These are phyloP conservation scores for Molorchus minor DNA, from an alignment of 2,888 invertebrate genomes.

Conservation along the genomic window DNA sequence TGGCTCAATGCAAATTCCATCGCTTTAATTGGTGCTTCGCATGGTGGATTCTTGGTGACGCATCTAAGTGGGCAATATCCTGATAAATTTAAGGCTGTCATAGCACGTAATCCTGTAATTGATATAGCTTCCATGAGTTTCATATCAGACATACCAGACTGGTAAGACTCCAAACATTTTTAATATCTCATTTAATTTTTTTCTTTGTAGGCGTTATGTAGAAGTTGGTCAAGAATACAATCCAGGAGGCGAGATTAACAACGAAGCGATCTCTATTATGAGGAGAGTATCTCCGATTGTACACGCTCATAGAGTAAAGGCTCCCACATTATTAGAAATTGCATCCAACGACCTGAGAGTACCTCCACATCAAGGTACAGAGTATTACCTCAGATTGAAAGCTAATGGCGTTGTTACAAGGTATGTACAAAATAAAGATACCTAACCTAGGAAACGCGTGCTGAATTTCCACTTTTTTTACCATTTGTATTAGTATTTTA, in stretches of 20 bases:
- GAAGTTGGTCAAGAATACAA: constrained; percentile 71
- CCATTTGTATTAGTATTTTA: too few species aligned
- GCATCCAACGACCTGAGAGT: constrained; percentile 85
- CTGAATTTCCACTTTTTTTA: too few species aligned
- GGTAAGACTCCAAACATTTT: too few species aligned
- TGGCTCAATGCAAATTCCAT: constrained; percentile 70
- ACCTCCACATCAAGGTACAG: constrained; percentile 77
- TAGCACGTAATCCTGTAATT: constrained; percentile 82
- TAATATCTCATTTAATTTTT: too few species aligned
- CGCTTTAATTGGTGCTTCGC: constrained; percentile 84
- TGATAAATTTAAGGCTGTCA: constrained; percentile 76
- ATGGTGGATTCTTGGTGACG: constrained; percentile 88
- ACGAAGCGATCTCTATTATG: constrained; percentile 70
- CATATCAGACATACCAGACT: constrained; percentile 87
- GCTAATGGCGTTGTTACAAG: constrained; percentile 73
- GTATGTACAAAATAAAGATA: too few species aligned
- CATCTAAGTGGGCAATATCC: constrained; percentile 88
- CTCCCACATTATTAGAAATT: constrained; percentile 82
- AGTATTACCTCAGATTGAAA: constrained; percentile 74
- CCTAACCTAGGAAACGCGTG: too few species aligned
- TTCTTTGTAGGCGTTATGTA: constrained; percentile 70
- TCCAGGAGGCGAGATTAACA: constrained; percentile 65
- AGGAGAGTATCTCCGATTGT: constrained; percentile 74
- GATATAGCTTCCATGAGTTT: constrained; percentile 79
- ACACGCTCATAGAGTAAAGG: constrained; percentile 73